A percentile compares a stretch with the other conserved stretches of the same genome.
These are phyloP conservation scores for Electrona antarctica DNA, from an alignment of 2,113 vertebrate species.

Conservation along the genomic window DNA sequence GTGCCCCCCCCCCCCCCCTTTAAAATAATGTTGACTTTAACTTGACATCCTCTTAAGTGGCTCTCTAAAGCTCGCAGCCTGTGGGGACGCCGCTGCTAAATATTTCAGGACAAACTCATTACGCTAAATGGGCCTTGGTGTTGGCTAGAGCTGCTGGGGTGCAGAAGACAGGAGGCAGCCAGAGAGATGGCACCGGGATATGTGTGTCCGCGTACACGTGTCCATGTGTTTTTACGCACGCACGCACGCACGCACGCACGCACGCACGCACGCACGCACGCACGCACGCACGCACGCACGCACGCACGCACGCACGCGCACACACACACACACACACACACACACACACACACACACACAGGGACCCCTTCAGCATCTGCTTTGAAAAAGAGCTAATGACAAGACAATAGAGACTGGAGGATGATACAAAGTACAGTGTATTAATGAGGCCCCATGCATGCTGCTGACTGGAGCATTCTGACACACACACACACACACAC, in stretches of 20 bases:
- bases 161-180: slow-evolving; percentile 68
- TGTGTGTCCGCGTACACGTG: slow-evolving; percentile 9
- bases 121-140: slow-evolving; percentile 71
- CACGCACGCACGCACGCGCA: slow-evolving; percentile 28
- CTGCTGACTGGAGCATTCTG: slow-evolving; percentile 62
- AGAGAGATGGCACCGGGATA: slow-evolving; percentile 57
- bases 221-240: slow-evolving; percentile 17
- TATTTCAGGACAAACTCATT: slow-evolving; percentile 79
- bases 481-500: slow-evolving; percentile 41
- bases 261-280: slow-evolving; percentile 64
- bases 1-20: slow-evolving; percentile 56
- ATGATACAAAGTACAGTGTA: slow-evolving; percentile 68
- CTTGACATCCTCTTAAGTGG: slow-evolving; percentile 73
- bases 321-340: slow-evolving; percentile 58
- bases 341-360: slow-evolving; percentile 74
- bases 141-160: slow-evolving; percentile 57
- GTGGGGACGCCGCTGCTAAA: slow-evolving; percentile 73
- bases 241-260: slow-evolving; percentile 26
- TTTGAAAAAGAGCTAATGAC: slow-evolving; percentile 80
- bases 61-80: slow-evolving; percentile 70
- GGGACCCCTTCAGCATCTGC: slow-evolving; percentile 77
- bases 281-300: slow-evolving; percentile 71
- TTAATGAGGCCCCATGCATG: slow-evolving; percentile 76
- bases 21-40: slow-evolving; percentile 77
- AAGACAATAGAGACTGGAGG: slow-evolving; percentile 73